Evolutionary conservation across 2,113 vertebrate species (phyloP), one percentile per base, ranked within the genome.

Genomic region (Vanacampus margaritifer): DNA sequence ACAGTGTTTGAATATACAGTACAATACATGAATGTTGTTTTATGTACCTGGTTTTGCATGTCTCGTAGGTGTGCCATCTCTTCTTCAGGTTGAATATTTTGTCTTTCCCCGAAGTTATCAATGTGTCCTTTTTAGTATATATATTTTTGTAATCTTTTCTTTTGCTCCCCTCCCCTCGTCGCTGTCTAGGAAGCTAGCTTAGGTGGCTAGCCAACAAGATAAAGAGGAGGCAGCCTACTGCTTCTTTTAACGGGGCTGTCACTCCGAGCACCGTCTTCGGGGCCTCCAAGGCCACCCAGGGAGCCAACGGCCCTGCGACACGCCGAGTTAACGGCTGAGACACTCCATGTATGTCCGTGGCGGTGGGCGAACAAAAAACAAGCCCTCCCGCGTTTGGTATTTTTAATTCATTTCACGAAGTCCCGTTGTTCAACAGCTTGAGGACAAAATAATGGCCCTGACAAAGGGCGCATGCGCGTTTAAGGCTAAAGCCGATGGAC

Each of bases 11-110:
- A 8, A 12, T 21, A 37, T 39, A 62, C n/a, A 11, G 11, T 21
- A 14, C 59, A 21, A 64, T 8, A 53, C 8, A 53, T 21, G 17
- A 46, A 46, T 46, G 17, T 46, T 46, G 45, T 7, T 82, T 72
- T 78, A 26, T 74, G n/a, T 89, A 91, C 91, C 91, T 91, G 90
- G 84, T 92, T 92, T 43, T 91, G 91, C 79, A 92, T 89, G 87
- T 89, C 84, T 79, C 84, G 88, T 67, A 92, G 90, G 83, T 92
- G 91, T 76, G 91, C 91, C 91, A 92, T 92, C 76, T 78, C 83
- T 65, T 70, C 74, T 41, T 73, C 67, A 26, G 83, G 53, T 46
- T 65, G 72, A 69, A 79, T 72, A 69, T 75, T 68, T 73, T 32
- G 28, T 74, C 68, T 79, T 81, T 74, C 69, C 69, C 59, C 58